Conservation (phyloP, 2,113 vertebrate species). For the Ascaphus truei region DNA sequence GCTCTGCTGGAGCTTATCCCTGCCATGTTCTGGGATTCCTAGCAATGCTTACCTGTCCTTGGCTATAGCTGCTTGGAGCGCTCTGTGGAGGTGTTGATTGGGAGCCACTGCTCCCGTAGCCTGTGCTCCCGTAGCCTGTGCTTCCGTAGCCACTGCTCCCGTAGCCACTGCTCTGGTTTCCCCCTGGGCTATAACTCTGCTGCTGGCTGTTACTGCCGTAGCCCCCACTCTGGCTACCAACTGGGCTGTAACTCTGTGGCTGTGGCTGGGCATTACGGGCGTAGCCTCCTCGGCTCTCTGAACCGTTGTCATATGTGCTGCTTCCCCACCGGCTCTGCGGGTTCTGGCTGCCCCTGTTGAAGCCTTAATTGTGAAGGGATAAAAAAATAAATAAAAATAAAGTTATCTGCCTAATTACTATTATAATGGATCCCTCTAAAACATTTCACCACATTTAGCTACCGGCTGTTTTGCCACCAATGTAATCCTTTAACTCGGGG, state of each 20-base stretch:
- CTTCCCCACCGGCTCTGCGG: conserved; percentile 80
- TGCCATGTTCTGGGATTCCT: no score
- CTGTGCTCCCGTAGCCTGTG: conserved; percentile 53
- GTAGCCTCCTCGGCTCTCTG: conserved; percentile 65
- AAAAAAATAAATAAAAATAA: no score
- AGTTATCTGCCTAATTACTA: no score
- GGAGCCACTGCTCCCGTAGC: conserved; percentile 38
- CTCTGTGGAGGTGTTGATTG: conserved; percentile 37
- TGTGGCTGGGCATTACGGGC: conserved; percentile 72
- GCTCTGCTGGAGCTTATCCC: no score
- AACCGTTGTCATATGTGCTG: conserved; percentile 67
- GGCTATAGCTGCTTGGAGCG: conserved; percentile 60
- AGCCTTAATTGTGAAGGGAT: conserved; percentile 56
- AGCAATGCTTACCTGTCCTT: conserved; percentile 57
- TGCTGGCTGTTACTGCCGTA: conserved; percentile 52
- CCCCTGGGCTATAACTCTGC: conserved; percentile 63
- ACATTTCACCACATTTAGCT: no score
- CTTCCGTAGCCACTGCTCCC: conserved; percentile 32
- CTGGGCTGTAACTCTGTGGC: no score
- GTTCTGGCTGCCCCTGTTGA: conserved; percentile 65
- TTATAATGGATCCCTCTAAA: no score
- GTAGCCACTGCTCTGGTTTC: conserved; percentile 57
- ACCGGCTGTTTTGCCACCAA: no score
- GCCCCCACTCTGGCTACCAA: no score
- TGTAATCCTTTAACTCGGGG: no score